Evolutionary conservation across 1,140 invertebrate genomes (phyloP), one percentile per base, ranked within the genome.

Genomic region (Polypedilum vanderplanki): DNA sequence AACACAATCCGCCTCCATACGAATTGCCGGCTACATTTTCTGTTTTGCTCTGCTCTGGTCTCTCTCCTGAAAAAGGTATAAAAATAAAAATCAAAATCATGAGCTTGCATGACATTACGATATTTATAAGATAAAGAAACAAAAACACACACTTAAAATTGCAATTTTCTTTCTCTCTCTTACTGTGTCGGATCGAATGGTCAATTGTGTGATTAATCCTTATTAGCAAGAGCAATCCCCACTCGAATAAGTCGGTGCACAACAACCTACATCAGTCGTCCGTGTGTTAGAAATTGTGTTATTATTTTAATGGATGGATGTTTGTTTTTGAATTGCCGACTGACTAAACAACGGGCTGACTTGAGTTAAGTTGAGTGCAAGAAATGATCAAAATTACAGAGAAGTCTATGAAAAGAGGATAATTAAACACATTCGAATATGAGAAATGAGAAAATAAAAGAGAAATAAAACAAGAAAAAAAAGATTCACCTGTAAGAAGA

Each of bases 261-360:
- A 15, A 46, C 9, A 57, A 70, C 65, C 65, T 70, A 70, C 65
- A 70, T 70, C 65, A 70, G 17, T 18, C 18, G 17, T 18, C 18
- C 65, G 65, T 70, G 65, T 70, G 65, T 70, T 70, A 22, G 20
- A 70, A 70, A 20, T 70, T 70, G 65, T 70, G 15, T 70, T 70
- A 22, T 70, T 70, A 70, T 18, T 70, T 70, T 70, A 22, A 20
- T 70, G 15, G 65, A 70, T 70, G 65, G 65, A 70, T 67, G n/a
- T 70, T 70, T 20, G 15, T 18, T 18, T 70, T 70, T 17, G 46
- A 57, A 57, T 57, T 12, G n/a, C 10, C 10, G 46, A 57, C 46
- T n/a, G n/a, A n/a, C n/a, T n/a, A n/a, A n/a, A n/a, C 46, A 57
- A 57, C n/a, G 1, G 46, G 8, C 46, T 9, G 46, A 17, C 3